These are phyloP conservation scores for Camelus bactrianus DNA, from an alignment of 2,113 vertebrate genomes.

Conservation along the genomic window DNA sequence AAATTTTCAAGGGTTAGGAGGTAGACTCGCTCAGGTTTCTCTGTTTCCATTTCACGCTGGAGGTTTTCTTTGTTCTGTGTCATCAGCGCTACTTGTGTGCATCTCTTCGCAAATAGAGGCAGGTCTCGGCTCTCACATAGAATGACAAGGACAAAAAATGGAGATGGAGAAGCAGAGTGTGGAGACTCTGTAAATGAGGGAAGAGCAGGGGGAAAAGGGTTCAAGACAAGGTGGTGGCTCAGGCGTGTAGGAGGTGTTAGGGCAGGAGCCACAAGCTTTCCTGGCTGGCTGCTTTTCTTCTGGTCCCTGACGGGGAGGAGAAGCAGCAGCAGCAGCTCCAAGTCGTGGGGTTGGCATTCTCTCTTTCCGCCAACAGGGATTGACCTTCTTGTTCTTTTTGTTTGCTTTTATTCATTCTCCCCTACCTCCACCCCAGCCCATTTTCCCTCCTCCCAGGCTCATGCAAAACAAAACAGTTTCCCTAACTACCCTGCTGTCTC, in stretches of 20 bases:
- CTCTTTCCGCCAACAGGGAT: not conserved
- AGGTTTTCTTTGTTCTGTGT: not conserved
- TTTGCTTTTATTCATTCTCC: not conserved
- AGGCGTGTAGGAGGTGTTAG: not conserved
- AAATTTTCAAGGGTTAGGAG: not conserved
- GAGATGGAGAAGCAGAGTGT: not conserved
- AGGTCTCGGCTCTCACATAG: not conserved
- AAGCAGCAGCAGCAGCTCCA: not conserved
- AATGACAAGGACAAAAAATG: not conserved
- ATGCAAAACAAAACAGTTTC: not conserved
- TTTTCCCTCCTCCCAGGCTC: not conserved
- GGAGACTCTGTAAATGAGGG: not conserved
- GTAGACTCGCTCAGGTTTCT: not conserved
- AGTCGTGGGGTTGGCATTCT: not conserved
- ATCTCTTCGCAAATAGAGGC: not conserved
- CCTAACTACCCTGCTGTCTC: not conserved
- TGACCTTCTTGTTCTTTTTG: not conserved
- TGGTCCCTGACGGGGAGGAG: not conserved
- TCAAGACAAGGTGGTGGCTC: not conserved
- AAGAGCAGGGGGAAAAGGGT: not conserved
- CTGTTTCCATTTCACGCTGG: not conserved
- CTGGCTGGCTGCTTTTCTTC: not conserved
- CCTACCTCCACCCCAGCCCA: not conserved
- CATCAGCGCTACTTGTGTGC: not conserved
- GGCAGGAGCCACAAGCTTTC: not conserved